These are phyloP conservation scores for Lamprotornis superbus DNA, from an alignment of 2,113 vertebrate species.

Conservation along the genomic window DNA sequence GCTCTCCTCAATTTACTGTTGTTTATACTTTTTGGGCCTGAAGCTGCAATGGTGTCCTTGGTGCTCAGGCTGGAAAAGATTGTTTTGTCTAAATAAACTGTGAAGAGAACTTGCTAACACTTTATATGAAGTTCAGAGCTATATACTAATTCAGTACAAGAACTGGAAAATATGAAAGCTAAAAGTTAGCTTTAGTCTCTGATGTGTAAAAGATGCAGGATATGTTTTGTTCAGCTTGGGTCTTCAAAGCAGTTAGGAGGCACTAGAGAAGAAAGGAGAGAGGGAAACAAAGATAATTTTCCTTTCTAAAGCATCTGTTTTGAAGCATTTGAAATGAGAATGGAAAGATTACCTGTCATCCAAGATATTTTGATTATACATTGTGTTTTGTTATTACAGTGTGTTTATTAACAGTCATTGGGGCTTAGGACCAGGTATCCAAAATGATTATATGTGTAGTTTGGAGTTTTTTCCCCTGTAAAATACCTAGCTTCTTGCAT, in stretches of 20 bases:
- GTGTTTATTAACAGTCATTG: not conserved
- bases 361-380: not conserved
- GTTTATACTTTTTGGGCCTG: too few relatives aligned
- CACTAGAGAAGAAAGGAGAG: not conserved
- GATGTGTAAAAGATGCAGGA: not conserved
- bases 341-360: not conserved
- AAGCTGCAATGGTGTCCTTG: not conserved
- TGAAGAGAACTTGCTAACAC: not conserved
- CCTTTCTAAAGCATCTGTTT: not conserved
- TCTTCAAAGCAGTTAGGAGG: not conserved
- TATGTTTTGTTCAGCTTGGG: not conserved
- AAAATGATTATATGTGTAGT: not conserved
- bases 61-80: not conserved
- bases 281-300: not conserved
- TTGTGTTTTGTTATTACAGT: not conserved
- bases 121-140: not conserved
- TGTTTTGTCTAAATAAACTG: not conserved
- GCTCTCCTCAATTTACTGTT: too few relatives aligned
- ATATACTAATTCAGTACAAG: not conserved
- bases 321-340: not conserved
- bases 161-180: not conserved
- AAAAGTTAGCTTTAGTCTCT: not conserved
- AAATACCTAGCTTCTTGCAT: not conserved
- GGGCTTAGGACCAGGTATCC: not conserved
- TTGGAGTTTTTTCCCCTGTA: fast-evolving